Base-by-base conservation (phyloP, 2,888 invertebrate species). In the Acanthosepion esculentum region DNA sequence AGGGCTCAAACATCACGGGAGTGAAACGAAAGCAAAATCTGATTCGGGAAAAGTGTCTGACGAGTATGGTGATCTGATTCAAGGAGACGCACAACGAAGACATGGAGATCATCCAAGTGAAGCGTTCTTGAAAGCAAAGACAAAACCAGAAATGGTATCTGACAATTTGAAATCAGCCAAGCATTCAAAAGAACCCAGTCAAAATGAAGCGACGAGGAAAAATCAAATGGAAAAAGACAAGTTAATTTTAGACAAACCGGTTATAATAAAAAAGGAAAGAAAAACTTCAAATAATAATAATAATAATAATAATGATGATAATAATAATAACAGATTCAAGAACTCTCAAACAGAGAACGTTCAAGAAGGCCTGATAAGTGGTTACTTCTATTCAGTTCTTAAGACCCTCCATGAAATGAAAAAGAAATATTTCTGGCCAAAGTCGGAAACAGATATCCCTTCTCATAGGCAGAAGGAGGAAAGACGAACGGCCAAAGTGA, bases 1-100 rank as follows among this genome's bases (percentile, higher is more conserved):
- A 23, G 94, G 94, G 29, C 78, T 33, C 26, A 91, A 95, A 41
- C 95, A 95, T n/a, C 95, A 95, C 29, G 91, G 23, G n/a, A 15
- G 33, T 20, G 26, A 48, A 12, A 12, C 10, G 50, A n/a, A 91
- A 18, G 2, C 33, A 91, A 91, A n/a, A 7, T 0, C 29, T 8
- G 48, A 20, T 41, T 48, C 92, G 29, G 48, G 50, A 15, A 50
- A 50, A 50, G 15, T 12, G 15, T 50, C 8, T 50, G 50, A 41
- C 2, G 3, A 41, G 41, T 41, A 41, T 41, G 41, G 41, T 41
- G 41, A 41, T 41, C 41, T 41, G 41, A 41, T 41, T 41, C 41
- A 41, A 41, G 41, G 41, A 41, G 41, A 41, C 41, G 2, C 2
- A 41, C 41, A 41, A 41, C 41, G 41, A 41, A 41, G 55, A 10